Percentiles rank a stretch among this genome's conserved stretches.
These are phyloP conservation scores for Recurvirostra avosetta DNA, from an alignment of 2,113 vertebrate genomes.

Conservation along the genomic window DNA sequence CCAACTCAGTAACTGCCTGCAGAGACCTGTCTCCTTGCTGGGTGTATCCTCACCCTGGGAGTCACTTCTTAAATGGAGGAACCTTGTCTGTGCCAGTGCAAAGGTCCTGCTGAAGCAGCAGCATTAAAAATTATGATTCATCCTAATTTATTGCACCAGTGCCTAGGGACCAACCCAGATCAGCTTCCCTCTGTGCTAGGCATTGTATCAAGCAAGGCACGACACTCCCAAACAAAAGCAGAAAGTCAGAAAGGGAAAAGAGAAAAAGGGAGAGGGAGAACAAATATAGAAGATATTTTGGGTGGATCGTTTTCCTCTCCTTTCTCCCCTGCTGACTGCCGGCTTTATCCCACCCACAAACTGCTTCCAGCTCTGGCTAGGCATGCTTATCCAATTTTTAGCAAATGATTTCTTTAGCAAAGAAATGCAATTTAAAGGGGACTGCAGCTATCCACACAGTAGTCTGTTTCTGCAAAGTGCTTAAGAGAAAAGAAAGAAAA, in stretches of 20 bases:
- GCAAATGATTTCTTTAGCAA: background rate
- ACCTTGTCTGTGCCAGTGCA: background rate
- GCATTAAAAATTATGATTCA: slow-evolving; percentile 11
- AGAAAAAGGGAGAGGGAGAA: background rate
- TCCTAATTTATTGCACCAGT: background rate
- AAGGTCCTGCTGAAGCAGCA: slow-evolving; percentile 15
- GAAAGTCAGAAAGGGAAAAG: background rate
- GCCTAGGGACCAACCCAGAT: background rate
- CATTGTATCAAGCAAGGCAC: background rate
- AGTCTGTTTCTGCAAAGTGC: background rate
- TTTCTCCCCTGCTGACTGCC: slow-evolving; percentile 22
- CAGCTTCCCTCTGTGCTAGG: background rate
- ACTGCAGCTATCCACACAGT: background rate
- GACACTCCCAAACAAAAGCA: background rate
- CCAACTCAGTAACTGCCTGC: background rate
- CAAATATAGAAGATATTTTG: background rate
- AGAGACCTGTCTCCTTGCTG: background rate
- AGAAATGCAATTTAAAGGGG: background rate
- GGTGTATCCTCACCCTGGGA: background rate
- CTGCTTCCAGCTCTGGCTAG: slow-evolving; percentile 5
- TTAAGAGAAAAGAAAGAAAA: background rate
- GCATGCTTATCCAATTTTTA: background rate
- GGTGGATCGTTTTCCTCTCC: background rate
- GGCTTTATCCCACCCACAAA: slow-evolving; percentile 38
- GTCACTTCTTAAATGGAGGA: background rate